phyloP scores from a whole-genome alignment of 2,888 invertebrate genomes.

The Brenthis hecate region DNA sequence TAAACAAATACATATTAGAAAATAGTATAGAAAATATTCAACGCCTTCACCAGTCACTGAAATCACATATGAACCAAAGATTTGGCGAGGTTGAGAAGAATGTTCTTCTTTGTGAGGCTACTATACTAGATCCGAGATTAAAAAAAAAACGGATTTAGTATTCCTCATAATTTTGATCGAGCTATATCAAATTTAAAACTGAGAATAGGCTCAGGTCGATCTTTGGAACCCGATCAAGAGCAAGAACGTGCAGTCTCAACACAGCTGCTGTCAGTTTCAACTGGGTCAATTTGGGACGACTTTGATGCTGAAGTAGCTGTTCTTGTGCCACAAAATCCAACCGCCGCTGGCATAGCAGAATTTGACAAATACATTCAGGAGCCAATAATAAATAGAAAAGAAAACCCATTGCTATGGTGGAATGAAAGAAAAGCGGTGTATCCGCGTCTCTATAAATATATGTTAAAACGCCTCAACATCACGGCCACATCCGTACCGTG shows the following conservation, averaged over 20 bases:
- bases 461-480: constrained; percentile 27
- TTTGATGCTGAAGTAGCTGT: constrained; percentile 36
- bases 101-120: constrained; percentile 22
- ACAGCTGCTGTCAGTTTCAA: too few species aligned
- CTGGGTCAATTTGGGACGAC: constrained; percentile 37
- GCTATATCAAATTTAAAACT: constrained; percentile 22
- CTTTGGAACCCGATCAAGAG: not conserved
- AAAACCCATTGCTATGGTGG: constrained; percentile 38
- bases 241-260: too few species aligned
- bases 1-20: constrained; percentile 3
- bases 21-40: not conserved
- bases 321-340: constrained; percentile 33
- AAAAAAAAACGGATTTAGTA: not conserved
- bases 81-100: not conserved
- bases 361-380: constrained; percentile 40
- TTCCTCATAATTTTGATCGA: too few species aligned
- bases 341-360: constrained; percentile 40
- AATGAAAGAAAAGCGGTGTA: constrained; percentile 33
- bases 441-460: constrained; percentile 31
- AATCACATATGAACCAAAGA: constrained; percentile 26
- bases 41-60: constrained; percentile 17
- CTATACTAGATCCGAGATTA: constrained; percentile 18
- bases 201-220: constrained; percentile 18
- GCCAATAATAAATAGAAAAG: constrained; percentile 28
- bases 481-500: constrained; percentile 37